Evolutionary conservation across 2,113 vertebrate genomes (phyloP), one percentile per base, ranked within the genome.

Genomic region (Prietella phreatophila): DNA sequence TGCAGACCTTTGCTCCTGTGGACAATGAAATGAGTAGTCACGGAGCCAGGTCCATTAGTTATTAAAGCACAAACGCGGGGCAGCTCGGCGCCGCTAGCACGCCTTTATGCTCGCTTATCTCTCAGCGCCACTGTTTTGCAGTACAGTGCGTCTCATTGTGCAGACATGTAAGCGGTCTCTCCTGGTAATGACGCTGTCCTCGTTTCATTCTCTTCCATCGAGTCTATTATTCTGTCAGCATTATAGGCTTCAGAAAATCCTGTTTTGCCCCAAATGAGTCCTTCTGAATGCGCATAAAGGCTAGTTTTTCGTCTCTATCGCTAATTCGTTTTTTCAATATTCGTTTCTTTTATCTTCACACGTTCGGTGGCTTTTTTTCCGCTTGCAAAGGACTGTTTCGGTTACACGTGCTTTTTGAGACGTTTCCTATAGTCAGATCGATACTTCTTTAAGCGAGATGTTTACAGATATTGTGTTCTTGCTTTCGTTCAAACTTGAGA

Each of bases 101-200:
- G 20, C 71, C 71, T 42, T 75, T 47, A 75, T 42, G 4, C 36
- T 22, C 20, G 10, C 36, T 78, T 78, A 47, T 78, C 75, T 78
- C 20, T 50, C 75, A n/a, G 75, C 25, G 11, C 27, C 42, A 27
- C 39, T n/a, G 11, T 78, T 50, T 8, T n/a, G 42, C 11, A 11
- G 8, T 8, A 75, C 71, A 75, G 25, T 75, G 71, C 5, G 42
- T 14, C 14, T 47, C 42, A 78, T 78, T 78, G 75, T 78, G 42
- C 5, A 7, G 25, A 27, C 39, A 22, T 50, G 42, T 50, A 50
- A 27, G 25, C 75, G 14, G 42, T 50, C 42, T 27, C 4, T 22
- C 75, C 75, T n/a, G 75, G 22, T 76, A 76, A 76, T 76, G 73
- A 76, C 36, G 20, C 39, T 25, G 39, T 76, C 73, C 73, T 22